Evolutionary conservation across 2,797 vertebrate species (phyloP).

Genomic region (Acanthopagrus latus): DNA sequence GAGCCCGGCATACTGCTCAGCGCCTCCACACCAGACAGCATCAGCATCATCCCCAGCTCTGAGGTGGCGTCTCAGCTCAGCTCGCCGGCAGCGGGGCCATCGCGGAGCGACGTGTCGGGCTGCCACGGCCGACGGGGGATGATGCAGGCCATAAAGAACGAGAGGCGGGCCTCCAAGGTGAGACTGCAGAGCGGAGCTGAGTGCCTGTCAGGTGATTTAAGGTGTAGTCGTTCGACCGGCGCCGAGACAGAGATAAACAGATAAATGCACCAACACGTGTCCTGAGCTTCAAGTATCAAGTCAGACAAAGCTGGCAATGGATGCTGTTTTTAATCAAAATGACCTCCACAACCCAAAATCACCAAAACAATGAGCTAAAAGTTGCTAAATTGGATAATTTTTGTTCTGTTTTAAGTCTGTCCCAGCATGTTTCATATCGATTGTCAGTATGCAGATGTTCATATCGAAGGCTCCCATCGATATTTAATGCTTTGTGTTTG

Average conservation of each 20-base stretch:
- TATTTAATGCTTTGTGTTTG: no score
- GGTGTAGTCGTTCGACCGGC: neutral
- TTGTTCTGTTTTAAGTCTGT: no score
- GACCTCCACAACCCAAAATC: no score
- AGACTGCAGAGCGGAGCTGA: constrained; percentile 13
- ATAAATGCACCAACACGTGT: neutral
- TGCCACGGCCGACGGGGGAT: constrained; percentile 92
- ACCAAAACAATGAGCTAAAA: no score
- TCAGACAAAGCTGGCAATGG: neutral
- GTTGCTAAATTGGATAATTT: no score
- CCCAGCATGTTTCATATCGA: no score
- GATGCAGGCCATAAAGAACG: constrained; percentile 99
- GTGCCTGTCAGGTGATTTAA: constrained; percentile 2
- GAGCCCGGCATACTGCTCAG: constrained; percentile 64
- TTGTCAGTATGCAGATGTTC: no score
- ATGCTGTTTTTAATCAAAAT: no score
- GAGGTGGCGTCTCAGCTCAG: constrained; percentile 90
- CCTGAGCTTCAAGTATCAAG: neutral
- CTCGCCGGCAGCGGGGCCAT: constrained; percentile 84
- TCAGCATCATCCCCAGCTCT: constrained; percentile 89
- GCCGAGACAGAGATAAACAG: neutral
- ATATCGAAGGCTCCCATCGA: no score
- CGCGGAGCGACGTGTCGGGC: constrained; percentile 81
- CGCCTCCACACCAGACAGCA: constrained; percentile 81
- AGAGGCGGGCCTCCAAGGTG: constrained; percentile 95